Percentiles rank a stretch among this genome's conserved stretches.
These are phyloP conservation scores for Hippocampus mohnikei DNA, from an alignment of 2,113 vertebrate genomes.

Conservation along the genomic window DNA sequence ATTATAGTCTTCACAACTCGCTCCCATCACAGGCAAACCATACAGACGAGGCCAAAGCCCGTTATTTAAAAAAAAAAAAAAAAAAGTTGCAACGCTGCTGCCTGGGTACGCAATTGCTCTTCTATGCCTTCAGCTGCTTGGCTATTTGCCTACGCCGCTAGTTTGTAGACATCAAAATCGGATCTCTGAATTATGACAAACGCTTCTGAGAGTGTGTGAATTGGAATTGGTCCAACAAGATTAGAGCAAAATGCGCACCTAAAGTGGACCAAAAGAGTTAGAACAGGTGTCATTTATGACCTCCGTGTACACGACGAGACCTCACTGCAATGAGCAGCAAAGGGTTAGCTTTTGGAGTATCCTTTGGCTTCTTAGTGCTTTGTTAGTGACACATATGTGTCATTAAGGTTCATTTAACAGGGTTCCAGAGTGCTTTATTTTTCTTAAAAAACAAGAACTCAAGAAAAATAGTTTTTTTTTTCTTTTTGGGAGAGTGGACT, in stretches of 20 bases:
- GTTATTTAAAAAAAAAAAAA: conserved; percentile 47
- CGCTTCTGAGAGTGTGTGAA: background rate
- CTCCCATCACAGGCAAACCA: conserved; percentile 67
- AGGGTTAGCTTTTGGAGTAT: too few species aligned
- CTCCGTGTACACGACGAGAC: too few species aligned
- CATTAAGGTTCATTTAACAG: background rate
- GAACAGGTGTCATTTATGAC: background rate
- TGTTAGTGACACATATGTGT: background rate
- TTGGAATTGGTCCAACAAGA: background rate
- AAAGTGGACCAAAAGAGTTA: background rate
- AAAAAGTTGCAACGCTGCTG: conserved; percentile 65
- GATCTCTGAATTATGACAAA: background rate
- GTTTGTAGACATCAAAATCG: conserved; percentile 24
- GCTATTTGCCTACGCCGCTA: conserved; percentile 38
- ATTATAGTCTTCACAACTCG: conserved; percentile 74
- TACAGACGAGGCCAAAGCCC: conserved; percentile 59
- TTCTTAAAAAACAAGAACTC: too few species aligned
- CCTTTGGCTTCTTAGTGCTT: too few species aligned
- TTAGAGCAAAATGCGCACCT: background rate
- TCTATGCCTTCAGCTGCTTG: conserved; percentile 45
- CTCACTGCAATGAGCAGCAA: too few species aligned
- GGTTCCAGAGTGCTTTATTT: too few species aligned
- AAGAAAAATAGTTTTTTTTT: too few species aligned
- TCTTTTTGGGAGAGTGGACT: too few species aligned
- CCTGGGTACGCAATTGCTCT: conserved; percentile 59